Evolutionary conservation across 92 coral and sea anemone genomes (phyloP).

Genomic region (Porites rus): DNA sequence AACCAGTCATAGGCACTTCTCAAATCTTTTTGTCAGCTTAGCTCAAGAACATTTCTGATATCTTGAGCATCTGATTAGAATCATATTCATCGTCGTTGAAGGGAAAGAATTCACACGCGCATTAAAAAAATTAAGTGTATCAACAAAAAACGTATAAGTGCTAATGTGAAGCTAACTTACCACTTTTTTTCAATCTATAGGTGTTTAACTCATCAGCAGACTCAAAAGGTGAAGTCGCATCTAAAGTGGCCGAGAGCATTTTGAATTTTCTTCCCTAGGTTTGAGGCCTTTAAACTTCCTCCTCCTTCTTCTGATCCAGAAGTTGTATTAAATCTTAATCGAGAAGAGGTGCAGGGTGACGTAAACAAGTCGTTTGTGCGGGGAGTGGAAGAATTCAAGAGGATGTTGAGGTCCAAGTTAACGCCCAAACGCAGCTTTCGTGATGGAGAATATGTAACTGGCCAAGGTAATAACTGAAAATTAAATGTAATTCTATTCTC

Average conservation of each 20-base stretch:
- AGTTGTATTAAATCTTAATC: conserved; percentile 62
- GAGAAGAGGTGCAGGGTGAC: conserved; percentile 25
- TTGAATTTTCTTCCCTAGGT: conserved; percentile 79
- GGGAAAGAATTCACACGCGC: too few species aligned
- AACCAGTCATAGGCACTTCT: too few species aligned
- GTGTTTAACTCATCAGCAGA: conserved; percentile 11
- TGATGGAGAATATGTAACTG: conserved; percentile 76
- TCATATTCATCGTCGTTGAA: too few species aligned
- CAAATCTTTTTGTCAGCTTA: too few species aligned
- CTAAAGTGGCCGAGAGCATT: conserved; percentile 73
- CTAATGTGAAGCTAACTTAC: neutral
- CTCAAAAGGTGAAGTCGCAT: conserved; percentile 33
- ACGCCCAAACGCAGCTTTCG: conserved; percentile 64
- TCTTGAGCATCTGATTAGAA: too few species aligned
- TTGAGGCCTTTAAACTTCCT: conserved; percentile 83
- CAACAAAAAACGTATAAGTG: too few species aligned
- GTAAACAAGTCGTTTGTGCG: conserved; percentile 62
- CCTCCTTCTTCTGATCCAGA: conserved; percentile 76
- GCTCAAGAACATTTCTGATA: too few species aligned
- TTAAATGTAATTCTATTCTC: too few species aligned
- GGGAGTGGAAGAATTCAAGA: conserved; percentile 54
- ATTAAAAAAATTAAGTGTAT: too few species aligned
- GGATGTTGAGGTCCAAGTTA: conserved; percentile 41
- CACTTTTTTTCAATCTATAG: neutral
- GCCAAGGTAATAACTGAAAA: conserved; percentile 64